Evolutionary conservation across 2,113 vertebrate genomes (phyloP).

Genomic region (Lophius piscatorius): DNA sequence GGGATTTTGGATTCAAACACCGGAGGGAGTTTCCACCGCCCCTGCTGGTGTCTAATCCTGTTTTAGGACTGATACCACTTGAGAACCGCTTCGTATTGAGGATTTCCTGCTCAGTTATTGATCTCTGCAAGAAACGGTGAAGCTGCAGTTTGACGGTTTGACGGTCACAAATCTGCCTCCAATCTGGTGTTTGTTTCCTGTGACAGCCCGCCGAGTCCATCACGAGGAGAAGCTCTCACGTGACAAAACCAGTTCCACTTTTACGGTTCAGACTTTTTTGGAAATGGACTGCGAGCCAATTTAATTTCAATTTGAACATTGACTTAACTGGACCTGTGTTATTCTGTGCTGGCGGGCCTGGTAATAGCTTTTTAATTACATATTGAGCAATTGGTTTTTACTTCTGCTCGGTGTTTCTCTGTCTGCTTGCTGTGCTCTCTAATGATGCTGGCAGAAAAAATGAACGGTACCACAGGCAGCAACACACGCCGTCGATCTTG

Average conservation of each 20-base stretch:
- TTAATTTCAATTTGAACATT: slow-evolving; percentile 20
- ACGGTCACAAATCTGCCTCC: slow-evolving; percentile 15
- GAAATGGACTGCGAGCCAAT: slow-evolving; percentile 11
- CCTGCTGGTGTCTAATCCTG: too few relatives aligned
- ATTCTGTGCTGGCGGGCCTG: not conserved
- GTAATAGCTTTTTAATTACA: slow-evolving; percentile 8
- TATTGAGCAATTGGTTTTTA: not conserved
- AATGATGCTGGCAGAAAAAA: too few relatives aligned
- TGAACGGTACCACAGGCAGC: not conserved
- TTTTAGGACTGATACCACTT: too few relatives aligned
- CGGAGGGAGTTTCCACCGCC: too few relatives aligned
- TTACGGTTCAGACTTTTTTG: slow-evolving; percentile 10
- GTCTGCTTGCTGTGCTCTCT: too few relatives aligned
- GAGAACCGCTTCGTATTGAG: too few relatives aligned
- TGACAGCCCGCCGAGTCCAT: slow-evolving; percentile 25
- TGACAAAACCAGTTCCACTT: slow-evolving; percentile 22
- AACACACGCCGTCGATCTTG: not conserved
- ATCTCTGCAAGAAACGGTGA: slow-evolving; percentile 4
- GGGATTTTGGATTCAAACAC: slow-evolving; percentile 8
- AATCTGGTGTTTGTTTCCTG: slow-evolving; percentile 17
- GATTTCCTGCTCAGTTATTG: too few relatives aligned
- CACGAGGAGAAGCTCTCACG: slow-evolving; percentile 28
- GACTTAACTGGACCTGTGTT: slow-evolving; percentile 8
- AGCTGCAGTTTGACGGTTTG: slow-evolving; percentile 3
- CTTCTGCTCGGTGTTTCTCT: not conserved